phyloP scores from a whole-genome alignment of 1,140 invertebrate genomes.

The Megathymus violae region DNA sequence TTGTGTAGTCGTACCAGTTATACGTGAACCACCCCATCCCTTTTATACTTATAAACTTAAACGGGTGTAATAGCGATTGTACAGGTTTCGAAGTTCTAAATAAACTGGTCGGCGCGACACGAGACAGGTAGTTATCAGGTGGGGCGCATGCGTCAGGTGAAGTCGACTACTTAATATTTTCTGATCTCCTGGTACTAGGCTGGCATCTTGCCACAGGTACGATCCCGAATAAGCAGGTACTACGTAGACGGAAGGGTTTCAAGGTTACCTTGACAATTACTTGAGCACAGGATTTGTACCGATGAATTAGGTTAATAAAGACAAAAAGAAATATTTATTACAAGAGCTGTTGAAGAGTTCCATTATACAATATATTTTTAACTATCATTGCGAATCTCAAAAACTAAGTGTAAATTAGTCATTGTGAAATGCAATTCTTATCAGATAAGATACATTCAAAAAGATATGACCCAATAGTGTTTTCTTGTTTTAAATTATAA shows the following conservation, averaged over 20 bases:
- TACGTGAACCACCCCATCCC: slow-evolving; percentile 42
- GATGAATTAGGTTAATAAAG: slow-evolving; percentile 3
- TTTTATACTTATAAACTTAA: slow-evolving; percentile 29
- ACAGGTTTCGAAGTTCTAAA: slow-evolving; percentile 35
- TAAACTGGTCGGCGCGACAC: slow-evolving; percentile 48
- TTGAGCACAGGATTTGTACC: slow-evolving; percentile 43
- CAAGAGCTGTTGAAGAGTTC: no score
- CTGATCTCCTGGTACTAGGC: slow-evolving; percentile 75
- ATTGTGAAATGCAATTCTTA: no score
- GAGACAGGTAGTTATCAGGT: slow-evolving; percentile 69
- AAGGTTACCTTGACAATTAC: slow-evolving; percentile 57
- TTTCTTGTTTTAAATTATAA: no score
- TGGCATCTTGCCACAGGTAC: slow-evolving; percentile 84
- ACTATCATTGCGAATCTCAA: no score
- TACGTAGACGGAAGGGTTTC: slow-evolving; percentile 52
- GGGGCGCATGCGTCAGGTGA: slow-evolving; percentile 72
- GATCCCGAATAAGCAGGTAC: slow-evolving; percentile 72
- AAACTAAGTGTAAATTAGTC: no score
- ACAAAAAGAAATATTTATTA: no score
- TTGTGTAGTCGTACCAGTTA: slow-evolving; percentile 40
- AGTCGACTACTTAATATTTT: slow-evolving; percentile 52
- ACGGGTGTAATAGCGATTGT: slow-evolving; percentile 15
- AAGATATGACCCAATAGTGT: no score
- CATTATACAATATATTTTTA: no score
- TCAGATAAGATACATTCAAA: no score